Percentiles rank a stretch among this genome's conserved stretches.
phyloP scores from a whole-genome alignment of 2,113 vertebrate genomes.

The Piprites chloris region DNA sequence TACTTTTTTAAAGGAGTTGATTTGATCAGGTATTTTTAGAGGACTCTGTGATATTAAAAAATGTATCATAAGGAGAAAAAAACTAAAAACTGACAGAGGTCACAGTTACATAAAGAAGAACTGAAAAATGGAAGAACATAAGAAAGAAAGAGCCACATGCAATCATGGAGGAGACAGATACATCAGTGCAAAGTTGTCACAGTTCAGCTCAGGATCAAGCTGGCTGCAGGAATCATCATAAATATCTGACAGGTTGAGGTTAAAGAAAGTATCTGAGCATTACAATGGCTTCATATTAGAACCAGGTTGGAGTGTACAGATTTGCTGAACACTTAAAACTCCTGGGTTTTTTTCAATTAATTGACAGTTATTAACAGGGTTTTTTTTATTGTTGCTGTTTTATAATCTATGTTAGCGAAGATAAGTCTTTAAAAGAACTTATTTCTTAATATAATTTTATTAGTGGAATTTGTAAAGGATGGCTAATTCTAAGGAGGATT shows the following conservation, averaged over 20 bases:
- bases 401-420: neutral
- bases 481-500: neutral
- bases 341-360: neutral
- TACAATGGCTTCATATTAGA: neutral
- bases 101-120: constrained; percentile 16
- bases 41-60: neutral
- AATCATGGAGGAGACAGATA: constrained; percentile 35
- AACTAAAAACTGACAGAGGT: neutral
- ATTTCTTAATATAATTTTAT: neutral
- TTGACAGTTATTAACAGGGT: neutral
- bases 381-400: neutral
- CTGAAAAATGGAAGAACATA: constrained; percentile 32
- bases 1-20: neutral
- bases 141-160: neutral
- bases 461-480: neutral
- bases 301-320: neutral
- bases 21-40: constrained; percentile 10
- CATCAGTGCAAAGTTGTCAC: constrained; percentile 26
- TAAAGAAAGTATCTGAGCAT: constrained; percentile 31
- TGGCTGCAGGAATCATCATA: constrained; percentile 37
- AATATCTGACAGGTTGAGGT: constrained; percentile 40
- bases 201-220: constrained; percentile 56
- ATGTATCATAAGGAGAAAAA: constrained; percentile 1
- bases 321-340: neutral
- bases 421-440: neutral